These are phyloP conservation scores for Sycophaga agraensis DNA, from an alignment of 1,140 invertebrate species.

Conservation along the genomic window DNA sequence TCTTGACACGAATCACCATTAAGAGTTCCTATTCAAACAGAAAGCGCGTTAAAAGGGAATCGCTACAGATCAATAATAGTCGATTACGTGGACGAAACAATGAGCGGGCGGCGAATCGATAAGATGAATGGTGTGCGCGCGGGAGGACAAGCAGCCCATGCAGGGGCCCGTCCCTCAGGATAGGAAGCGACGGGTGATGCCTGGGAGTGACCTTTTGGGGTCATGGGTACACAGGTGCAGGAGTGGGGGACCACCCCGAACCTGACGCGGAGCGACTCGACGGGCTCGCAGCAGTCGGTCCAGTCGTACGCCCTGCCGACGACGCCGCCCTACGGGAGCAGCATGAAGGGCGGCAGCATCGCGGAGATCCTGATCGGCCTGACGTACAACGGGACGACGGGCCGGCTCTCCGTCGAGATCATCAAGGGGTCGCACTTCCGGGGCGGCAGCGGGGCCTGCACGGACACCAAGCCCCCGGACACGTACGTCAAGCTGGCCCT, in stretches of 20 bases:
- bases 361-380: constrained; percentile 87
- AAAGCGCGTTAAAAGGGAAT: no score
- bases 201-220: no score
- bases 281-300: constrained; percentile 89
- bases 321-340: constrained; percentile 62
- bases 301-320: constrained; percentile 53
- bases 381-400: constrained; percentile 90
- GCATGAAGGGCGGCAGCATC: constrained; percentile 74
- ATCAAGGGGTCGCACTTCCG: constrained; percentile 92
- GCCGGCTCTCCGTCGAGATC: constrained; percentile 87
- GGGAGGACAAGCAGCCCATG: no score
- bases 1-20: no score
- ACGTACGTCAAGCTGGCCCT: constrained; percentile 91
- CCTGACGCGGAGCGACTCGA: constrained; percentile 86
- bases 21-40: no score
- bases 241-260: constrained; percentile 61
- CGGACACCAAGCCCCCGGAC: constrained; percentile 75
- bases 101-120: no score
- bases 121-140: no score
- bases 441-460: constrained; percentile 64
- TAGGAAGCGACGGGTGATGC: no score
- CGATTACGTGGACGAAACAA: no score
- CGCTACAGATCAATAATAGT: no score
- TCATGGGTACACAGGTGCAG: constrained; percentile 45
- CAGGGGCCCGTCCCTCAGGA: no score